Base-by-base conservation (phyloP, 1,140 invertebrate species). In the Dysdera silvatica region DNA sequence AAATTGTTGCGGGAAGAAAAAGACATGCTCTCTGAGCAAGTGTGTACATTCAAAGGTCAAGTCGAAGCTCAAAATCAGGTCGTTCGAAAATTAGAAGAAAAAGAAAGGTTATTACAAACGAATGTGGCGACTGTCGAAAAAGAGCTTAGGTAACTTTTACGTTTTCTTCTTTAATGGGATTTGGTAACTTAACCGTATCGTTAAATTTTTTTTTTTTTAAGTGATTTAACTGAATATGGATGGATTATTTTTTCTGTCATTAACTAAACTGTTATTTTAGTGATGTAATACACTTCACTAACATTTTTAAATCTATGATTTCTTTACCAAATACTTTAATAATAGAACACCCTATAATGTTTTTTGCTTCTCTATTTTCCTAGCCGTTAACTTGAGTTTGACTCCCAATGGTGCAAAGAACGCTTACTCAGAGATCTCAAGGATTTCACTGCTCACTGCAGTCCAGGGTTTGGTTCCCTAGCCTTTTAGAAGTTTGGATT, bases 31-130 rank as follows among this genome's bases (percentile, higher is more conserved):
- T 87, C 87, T 58, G 91, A 95, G 69, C 90, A 95, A 78, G 89
- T 87, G 57, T 79, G 82, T n/a, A 91, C 88, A 0, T 77, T 92
- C n/a, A 87, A 90, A 54, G 84, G 85, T 45, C 91, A 95, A 76
- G 91, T 98, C 2, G 94, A 98, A 73, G 90, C 94, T 14, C 93
- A 96, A 73, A 96, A 95, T 73, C 83, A 90, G 52, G 94, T 98
- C 29, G 88, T 97, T 2, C 81, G 94, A 53, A 93, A 95, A 71
- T 77, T 98, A 40, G 95, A 98, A 77, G 96, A 99, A 75, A 98
- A 99, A 77, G 95, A 98, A 76, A 81, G 93, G 14, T 82, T 97
- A 49, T 75, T 98, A 48, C 91, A 95, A 74, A 91, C 91, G 72
- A 93, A 89, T 43, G 81, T 98, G 49, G 85, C 88, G 1, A 92